phyloP scores from a whole-genome alignment of 2,113 vertebrate genomes.

The Hassar affinis region DNA sequence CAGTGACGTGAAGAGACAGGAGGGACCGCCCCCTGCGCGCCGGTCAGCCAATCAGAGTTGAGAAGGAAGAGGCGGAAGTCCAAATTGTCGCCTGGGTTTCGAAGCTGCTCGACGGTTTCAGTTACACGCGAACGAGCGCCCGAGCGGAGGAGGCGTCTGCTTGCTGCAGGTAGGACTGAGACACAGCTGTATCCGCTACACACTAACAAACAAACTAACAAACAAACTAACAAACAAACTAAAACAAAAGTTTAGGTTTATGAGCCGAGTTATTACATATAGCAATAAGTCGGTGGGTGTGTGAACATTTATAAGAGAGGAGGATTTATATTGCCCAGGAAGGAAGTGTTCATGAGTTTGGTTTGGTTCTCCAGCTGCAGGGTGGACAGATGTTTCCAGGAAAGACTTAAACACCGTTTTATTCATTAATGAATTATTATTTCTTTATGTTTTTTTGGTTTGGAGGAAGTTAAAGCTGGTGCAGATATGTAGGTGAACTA shows the following conservation, averaged over 20 bases:
- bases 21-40: slow-evolving; percentile 43
- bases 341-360: background rate
- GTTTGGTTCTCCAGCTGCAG: background rate
- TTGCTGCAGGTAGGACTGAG: slow-evolving; percentile 25
- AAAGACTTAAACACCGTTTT: background rate
- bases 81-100: slow-evolving; percentile 53
- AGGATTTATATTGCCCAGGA: no score
- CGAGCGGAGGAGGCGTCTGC: slow-evolving; percentile 35
- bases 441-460: background rate
- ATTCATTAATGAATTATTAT: no score
- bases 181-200: background rate
- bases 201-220: no score
- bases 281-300: background rate
- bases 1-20: background rate
- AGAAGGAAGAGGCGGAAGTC: slow-evolving; percentile 67
- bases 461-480: background rate
- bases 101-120: slow-evolving; percentile 46
- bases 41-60: slow-evolving; percentile 43
- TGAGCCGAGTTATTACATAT: background rate
- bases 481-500: background rate
- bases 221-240: no score
- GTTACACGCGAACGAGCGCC: slow-evolving; percentile 40
- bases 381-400: background rate
- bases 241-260: no score
- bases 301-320: background rate